Percentiles rank a stretch among this genome's conserved stretches.
These are phyloP conservation scores for Cyrtodaria siliqua DNA, from an alignment of 2,888 invertebrate species.

Conservation along the genomic window DNA sequence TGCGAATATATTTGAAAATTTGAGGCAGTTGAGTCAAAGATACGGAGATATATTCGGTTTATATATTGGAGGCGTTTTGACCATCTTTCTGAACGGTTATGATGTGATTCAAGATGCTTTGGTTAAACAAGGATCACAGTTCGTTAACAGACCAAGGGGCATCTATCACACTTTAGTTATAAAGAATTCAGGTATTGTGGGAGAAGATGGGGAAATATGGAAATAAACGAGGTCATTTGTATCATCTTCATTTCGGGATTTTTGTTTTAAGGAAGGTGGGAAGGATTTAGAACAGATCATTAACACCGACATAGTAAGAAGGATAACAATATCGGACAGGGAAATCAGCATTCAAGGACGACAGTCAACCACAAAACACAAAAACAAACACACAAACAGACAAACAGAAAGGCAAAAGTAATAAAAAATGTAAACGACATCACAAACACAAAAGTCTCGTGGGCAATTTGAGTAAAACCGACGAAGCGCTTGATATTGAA, in stretches of 20 bases:
- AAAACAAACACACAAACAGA: too few species aligned
- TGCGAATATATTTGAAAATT: constrained; percentile 10
- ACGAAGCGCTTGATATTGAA: not conserved
- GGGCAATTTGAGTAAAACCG: not conserved
- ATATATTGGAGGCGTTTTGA: constrained; percentile 41
- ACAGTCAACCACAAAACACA: too few species aligned
- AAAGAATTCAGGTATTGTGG: constrained; percentile 22
- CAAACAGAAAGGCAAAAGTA: too few species aligned
- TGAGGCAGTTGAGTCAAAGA: constrained; percentile 16
- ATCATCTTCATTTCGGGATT: constrained; percentile 16
- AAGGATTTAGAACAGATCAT: constrained; percentile 29
- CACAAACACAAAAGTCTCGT: too few species aligned
- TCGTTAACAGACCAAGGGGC: constrained; percentile 19
- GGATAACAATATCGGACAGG: too few species aligned
- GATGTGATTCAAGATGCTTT: constrained; percentile 46
- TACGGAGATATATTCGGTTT: constrained; percentile 52
- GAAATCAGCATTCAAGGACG: too few species aligned
- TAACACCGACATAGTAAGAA: constrained; percentile 13
- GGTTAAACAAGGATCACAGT: constrained; percentile 44
- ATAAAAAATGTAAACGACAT: too few species aligned
- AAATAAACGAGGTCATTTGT: constrained; percentile 39
- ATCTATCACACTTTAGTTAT: constrained; percentile 3
- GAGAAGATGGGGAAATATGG: constrained; percentile 30
- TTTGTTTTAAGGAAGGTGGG: constrained; percentile 38
- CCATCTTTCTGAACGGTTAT: constrained; percentile 48